phyloP scores from a whole-genome alignment of 2,113 vertebrate genomes.

The Chinchilla lanigera region DNA sequence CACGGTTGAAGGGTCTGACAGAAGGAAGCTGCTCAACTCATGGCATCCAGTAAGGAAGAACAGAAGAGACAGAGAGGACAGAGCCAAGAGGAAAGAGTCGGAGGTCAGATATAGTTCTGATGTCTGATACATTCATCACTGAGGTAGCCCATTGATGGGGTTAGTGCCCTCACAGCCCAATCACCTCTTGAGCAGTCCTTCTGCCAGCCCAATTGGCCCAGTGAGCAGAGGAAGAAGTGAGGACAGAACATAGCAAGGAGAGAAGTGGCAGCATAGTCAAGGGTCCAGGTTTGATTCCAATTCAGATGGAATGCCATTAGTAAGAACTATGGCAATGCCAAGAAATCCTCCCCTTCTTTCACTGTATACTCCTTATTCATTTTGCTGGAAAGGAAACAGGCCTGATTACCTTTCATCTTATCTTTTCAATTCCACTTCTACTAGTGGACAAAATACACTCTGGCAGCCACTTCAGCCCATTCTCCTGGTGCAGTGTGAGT shows the following conservation, averaged over 20 bases:
- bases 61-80: background rate
- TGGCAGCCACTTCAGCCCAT: background rate
- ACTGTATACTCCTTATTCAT: background rate
- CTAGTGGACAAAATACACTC: background rate
- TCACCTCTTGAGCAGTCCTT: background rate
- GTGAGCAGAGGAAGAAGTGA: rapidly evolving
- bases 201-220: background rate
- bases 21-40: no score
- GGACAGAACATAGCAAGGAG: no score
- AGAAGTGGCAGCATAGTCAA: rapidly evolving
- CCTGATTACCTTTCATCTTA: background rate
- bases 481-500: background rate
- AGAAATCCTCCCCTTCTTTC: background rate
- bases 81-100: background rate
- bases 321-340: background rate
- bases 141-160: background rate
- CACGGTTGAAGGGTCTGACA: background rate
- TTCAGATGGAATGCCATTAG: background rate
- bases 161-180: background rate
- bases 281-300: background rate
- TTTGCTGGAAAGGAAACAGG: background rate
- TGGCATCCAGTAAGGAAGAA: background rate
- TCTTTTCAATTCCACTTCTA: background rate
- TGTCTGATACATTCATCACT: background rate
- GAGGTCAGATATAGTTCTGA: background rate